Evolutionary conservation across 1,140 invertebrate genomes (phyloP).

Genomic region (Aricia agestis): DNA sequence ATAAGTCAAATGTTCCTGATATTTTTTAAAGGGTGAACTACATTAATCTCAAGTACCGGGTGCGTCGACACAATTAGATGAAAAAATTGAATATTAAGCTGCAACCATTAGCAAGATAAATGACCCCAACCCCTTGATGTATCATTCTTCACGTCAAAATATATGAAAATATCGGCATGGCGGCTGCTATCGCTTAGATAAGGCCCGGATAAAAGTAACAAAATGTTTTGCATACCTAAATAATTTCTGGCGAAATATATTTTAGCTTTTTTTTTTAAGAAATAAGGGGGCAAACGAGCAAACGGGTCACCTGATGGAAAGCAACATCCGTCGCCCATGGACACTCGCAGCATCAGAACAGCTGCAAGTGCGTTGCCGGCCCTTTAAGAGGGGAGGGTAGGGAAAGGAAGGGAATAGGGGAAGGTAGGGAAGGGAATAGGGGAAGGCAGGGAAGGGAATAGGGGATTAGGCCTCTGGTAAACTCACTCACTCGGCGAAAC

Average conservation of each 20-base stretch:
- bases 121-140: constrained; percentile 25
- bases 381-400: no score
- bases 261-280: no score
- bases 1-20: constrained; percentile 23
- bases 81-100: constrained; percentile 57
- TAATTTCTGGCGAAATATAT: neutral
- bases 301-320: no score
- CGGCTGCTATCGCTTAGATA: neutral
- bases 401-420: no score
- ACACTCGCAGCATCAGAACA: no score
- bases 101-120: constrained; percentile 51
- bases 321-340: no score
- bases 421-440: no score
- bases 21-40: constrained; percentile 38
- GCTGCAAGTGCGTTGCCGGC: no score
- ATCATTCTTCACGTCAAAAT: constrained; percentile 6
- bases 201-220: neutral
- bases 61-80: constrained; percentile 47
- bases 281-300: no score
- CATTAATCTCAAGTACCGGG: constrained; percentile 51
- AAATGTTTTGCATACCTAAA: neutral
- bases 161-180: constrained; percentile 15
- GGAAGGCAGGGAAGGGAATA: no score
- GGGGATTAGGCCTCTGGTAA: no score
- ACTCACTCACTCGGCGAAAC: no score